phyloP scores from a whole-genome alignment of 2,888 invertebrate species.

The Cephus pygmeus region DNA sequence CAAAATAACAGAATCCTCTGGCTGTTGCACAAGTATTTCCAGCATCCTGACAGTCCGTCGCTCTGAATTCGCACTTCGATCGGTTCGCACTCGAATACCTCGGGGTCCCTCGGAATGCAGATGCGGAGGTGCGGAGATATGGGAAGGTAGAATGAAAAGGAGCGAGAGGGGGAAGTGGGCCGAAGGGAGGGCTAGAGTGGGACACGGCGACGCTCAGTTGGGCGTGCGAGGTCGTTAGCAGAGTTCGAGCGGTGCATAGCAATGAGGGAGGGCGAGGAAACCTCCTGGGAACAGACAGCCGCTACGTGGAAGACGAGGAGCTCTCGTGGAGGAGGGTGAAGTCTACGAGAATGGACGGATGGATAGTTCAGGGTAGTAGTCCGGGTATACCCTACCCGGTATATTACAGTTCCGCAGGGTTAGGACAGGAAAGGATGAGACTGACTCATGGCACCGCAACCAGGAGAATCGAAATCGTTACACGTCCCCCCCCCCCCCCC shows the following conservation, averaged over 20 bases:
- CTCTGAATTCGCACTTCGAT: too few relatives aligned
- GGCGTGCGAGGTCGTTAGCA: constrained; percentile 54
- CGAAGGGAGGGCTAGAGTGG: background rate
- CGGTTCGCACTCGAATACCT: too few relatives aligned
- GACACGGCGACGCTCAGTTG: constrained; percentile 6
- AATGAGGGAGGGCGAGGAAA: constrained; percentile 58
- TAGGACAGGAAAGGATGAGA: constrained; percentile 32
- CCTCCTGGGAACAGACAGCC: constrained; percentile 64
- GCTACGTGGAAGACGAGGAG: constrained; percentile 42
- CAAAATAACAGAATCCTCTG: too few relatives aligned
- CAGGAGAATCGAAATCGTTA: constrained; percentile 64
- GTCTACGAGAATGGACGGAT: background rate
- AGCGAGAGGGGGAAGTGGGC: too few relatives aligned
- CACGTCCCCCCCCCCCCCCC: constrained; percentile 36
- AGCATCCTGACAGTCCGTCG: too few relatives aligned
- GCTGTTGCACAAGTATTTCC: too few relatives aligned
- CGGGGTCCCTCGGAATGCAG: too few relatives aligned
- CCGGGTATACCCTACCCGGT: constrained; percentile 13
- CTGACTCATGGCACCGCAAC: constrained; percentile 56
- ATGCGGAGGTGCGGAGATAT: too few relatives aligned
- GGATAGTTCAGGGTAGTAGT: background rate
- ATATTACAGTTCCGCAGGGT: constrained; percentile 17
- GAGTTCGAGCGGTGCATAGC: constrained; percentile 63
- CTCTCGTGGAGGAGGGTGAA: constrained; percentile 26
- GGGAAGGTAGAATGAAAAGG: too few relatives aligned